Evolutionary conservation across 2,113 vertebrate species (phyloP).

Genomic region (Gadus macrocephalus): DNA sequence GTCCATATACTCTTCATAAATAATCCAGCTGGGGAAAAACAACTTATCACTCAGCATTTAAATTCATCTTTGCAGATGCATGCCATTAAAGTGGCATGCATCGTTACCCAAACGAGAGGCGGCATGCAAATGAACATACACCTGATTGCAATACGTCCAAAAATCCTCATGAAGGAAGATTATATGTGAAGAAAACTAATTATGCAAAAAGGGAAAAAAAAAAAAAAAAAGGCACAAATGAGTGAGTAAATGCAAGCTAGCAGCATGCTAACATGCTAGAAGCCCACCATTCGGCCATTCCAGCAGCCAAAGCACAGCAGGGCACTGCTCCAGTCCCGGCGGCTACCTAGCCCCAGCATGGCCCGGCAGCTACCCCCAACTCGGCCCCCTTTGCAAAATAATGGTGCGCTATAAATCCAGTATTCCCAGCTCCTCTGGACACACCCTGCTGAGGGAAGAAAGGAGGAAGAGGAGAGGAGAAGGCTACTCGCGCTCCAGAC

Average conservation of each 20-base stretch:
- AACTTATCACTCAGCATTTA: too few species aligned
- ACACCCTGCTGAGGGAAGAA: constrained; percentile 49
- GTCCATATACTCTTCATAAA: too few species aligned
- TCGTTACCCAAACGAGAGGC: too few species aligned
- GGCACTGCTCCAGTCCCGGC: constrained; percentile 69
- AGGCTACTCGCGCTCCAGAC: constrained; percentile 30
- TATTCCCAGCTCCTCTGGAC: constrained; percentile 39
- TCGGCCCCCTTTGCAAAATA: constrained; percentile 45
- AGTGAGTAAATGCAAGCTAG: constrained; percentile 24
- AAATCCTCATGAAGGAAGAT: too few species aligned
- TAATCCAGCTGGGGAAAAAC: too few species aligned
- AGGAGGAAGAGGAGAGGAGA: constrained; percentile 33
- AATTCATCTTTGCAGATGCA: too few species aligned
- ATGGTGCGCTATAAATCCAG: constrained; percentile 44
- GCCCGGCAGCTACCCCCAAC: constrained; percentile 55
- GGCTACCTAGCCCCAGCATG: constrained; percentile 69
- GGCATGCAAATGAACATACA: too few species aligned
- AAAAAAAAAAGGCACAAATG: neutral
- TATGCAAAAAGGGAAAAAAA: neutral
- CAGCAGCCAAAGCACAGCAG: constrained; percentile 82
- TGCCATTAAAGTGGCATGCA: too few species aligned
- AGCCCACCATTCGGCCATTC: constrained; percentile 82
- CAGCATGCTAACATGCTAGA: constrained; percentile 58
- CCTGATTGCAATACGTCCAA: too few species aligned
- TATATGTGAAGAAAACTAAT: too few species aligned